Base-by-base conservation (phyloP, 1,140 invertebrate genomes). In the Sycophila sp. region DNA sequence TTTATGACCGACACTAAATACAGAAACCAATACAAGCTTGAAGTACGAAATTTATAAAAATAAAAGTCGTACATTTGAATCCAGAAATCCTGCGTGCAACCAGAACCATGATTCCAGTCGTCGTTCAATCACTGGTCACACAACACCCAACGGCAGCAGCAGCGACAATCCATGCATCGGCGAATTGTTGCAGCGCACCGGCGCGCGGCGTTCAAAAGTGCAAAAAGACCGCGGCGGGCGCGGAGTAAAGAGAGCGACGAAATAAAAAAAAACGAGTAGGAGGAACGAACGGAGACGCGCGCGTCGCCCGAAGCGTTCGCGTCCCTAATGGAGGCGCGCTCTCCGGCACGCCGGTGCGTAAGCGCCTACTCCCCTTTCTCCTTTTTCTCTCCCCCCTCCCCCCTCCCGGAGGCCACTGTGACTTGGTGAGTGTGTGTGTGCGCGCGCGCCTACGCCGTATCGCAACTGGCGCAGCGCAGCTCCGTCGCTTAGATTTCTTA, bases 281-380 rank as follows among this genome's bases (percentile, higher is more conserved):
- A 15, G 4, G 24, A 4, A 69, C 36, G 58, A 70, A 69, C 59
- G 67, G 55, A 58, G 62, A 67, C 64, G 63, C 77, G 79, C 78
- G 80, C 74, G 78, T 78, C 76, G 72, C 72, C 75, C 72, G 56
- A 74, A 76, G 77, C 73, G 77, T 80, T 77, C 81, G 77, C 74
- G 74, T 80, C 76, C 76, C 80, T 84, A 85, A 85, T 85, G 83
- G 77, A 63, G 49, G 19, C 34, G 30, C 55, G 38, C 38, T 24
- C 53, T 34, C 26, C 26, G 34, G 38, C 38, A 42, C 53, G 58
- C 26, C 26, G 34, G 38, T 45, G 82, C 79, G 80, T 75, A 78
- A 79, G 79, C 83, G 82, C 83, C n/a, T 76, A 56, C 67, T n/a
- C 76, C 72, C 74, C 75, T 76, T 73, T 69, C 66, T 56, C 59